A percentile compares a stretch with the other conserved stretches of the same genome.
These are phyloP conservation scores for Hippocampus barbouri DNA, from an alignment of 2,113 vertebrate species.

Conservation along the genomic window DNA sequence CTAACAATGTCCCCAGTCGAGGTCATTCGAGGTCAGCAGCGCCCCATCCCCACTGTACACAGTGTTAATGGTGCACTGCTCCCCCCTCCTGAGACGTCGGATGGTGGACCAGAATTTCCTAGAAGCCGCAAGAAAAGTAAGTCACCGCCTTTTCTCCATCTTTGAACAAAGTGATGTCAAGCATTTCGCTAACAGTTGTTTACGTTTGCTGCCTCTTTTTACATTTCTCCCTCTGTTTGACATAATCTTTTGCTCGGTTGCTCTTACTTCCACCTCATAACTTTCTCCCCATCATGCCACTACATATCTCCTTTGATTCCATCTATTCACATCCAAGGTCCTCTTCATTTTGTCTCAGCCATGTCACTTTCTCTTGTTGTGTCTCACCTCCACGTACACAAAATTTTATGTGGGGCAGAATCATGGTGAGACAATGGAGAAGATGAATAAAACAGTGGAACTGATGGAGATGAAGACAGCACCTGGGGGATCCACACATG, in stretches of 20 bases:
- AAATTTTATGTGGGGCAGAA: constrained; percentile 49
- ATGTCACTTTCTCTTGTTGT: constrained; percentile 36
- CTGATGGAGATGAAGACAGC: constrained; percentile 51
- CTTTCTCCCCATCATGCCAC: constrained; percentile 3
- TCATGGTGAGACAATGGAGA: constrained; percentile 57
- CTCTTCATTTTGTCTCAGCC: constrained; percentile 26
- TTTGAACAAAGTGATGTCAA: neutral
- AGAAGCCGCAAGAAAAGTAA: neutral
- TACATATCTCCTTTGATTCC: constrained; percentile 9
- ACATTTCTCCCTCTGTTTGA: neutral
- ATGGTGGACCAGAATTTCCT: too few relatives aligned
- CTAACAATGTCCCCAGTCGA: too few relatives aligned
- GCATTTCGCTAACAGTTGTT: constrained; percentile 16
- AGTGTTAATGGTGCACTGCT: too few relatives aligned
- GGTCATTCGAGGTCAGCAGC: too few relatives aligned
- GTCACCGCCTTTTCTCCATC: neutral
- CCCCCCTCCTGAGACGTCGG: too few relatives aligned
- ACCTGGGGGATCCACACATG: constrained; percentile 54
- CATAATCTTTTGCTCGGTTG: constrained; percentile 25
- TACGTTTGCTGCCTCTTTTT: constrained; percentile 15
- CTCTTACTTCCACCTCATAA: constrained; percentile 22
- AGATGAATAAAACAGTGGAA: constrained; percentile 67
- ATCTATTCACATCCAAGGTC: constrained; percentile 3
- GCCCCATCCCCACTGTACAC: too few relatives aligned
- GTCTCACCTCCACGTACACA: constrained; percentile 14